Conservation (phyloP, 2,113 vertebrate genomes). For the Chloropsis cyanopogon region DNA sequence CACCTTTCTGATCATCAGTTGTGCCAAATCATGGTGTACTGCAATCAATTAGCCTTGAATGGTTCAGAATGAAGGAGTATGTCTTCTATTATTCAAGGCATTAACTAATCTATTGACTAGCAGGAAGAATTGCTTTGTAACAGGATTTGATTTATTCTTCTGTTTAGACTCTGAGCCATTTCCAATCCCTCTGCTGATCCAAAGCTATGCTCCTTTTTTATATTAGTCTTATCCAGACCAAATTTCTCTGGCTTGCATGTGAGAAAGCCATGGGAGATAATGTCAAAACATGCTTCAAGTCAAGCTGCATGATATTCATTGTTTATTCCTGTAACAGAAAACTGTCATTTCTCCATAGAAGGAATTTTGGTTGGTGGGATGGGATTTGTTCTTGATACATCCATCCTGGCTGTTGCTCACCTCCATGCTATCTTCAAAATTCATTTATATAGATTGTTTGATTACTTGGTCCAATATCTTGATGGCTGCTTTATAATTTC, state of each 20-base stretch:
- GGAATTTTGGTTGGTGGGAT: neutral
- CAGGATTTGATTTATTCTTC: neutral
- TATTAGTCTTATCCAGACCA: neutral
- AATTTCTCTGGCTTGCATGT: neutral
- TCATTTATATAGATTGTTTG: neutral
- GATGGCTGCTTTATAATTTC: neutral
- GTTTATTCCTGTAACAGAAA: slow-evolving; percentile 7
- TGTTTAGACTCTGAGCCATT: slow-evolving; percentile 12
- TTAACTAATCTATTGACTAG: neutral
- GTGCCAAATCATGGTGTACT: neutral
- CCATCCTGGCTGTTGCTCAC: neutral
- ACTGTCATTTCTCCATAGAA: neutral
- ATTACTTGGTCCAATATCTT: neutral
- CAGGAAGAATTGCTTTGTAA: neutral
- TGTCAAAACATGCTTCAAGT: slow-evolving; percentile 16
- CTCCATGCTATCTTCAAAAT: slow-evolving; percentile 2
- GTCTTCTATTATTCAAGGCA: neutral
- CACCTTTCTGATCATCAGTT: neutral
- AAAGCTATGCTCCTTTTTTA: neutral
- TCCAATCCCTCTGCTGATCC: neutral
- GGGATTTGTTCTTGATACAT: neutral
- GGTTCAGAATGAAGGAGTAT: neutral
- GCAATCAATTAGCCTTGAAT: neutral
- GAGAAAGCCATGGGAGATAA: slow-evolving; percentile 22
- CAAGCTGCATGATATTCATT: neutral